These are phyloP conservation scores for Colossoma macropomum DNA, from an alignment of 2,113 vertebrate genomes.

Conservation along the genomic window DNA sequence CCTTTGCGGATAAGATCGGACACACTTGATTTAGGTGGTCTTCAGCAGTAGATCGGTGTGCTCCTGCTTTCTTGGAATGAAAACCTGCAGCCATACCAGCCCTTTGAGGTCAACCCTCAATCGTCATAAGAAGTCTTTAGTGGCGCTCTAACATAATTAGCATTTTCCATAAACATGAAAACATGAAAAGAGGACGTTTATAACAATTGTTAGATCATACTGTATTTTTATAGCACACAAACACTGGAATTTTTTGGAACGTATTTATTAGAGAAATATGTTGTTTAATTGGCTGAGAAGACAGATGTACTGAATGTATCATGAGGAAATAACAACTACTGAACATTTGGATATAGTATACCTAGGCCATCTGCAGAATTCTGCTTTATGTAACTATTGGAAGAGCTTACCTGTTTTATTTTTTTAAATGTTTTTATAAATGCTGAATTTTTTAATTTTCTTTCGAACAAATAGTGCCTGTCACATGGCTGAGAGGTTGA, in stretches of 20 bases:
- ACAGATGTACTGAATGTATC: no score
- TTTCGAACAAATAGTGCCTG: background rate
- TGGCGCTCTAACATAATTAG: background rate
- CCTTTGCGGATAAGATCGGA: no score
- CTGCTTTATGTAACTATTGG: background rate
- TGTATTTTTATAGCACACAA: background rate
- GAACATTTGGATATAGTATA: no score
- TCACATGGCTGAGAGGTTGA: background rate
- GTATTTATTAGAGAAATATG: constrained; percentile 21
- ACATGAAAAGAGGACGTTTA: background rate
- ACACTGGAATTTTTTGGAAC: background rate
- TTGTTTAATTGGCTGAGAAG: background rate
- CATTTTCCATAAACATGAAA: background rate
- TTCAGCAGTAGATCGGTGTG: no score
- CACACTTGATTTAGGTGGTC: no score
- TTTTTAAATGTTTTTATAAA: no score
- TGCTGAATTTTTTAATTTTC: no score
- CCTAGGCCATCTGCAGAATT: background rate
- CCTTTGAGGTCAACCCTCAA: no score
- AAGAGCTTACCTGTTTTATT: no score
- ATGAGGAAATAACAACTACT: no score
- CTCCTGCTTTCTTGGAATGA: no score
- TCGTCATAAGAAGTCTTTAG: background rate
- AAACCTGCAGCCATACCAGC: no score
- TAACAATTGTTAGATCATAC: background rate